A percentile compares a stretch with the other conserved stretches of the same genome.
Evolutionary conservation across 2,797 vertebrate species (phyloP).

Genomic region (Melanotaenia trifasciata): DNA sequence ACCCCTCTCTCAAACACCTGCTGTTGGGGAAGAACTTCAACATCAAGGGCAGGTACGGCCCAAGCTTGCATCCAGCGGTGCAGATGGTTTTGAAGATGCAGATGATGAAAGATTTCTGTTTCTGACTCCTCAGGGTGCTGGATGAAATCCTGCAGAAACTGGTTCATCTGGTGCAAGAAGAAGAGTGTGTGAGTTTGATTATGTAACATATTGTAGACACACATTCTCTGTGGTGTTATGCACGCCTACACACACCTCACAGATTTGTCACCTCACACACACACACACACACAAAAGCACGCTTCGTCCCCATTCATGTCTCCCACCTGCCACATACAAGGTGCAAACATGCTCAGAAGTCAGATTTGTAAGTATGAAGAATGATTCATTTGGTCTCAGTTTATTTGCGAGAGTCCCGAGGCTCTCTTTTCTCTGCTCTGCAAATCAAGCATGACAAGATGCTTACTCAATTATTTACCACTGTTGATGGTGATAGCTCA

Average conservation of each 20-base stretch:
- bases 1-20: constrained; percentile 91
- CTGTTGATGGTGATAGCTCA: constrained; percentile 64
- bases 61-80: not conserved
- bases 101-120: constrained; percentile 59
- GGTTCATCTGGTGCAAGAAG: constrained; percentile 92
- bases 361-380: constrained; percentile 24
- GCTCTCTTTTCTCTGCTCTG: constrained; percentile 46
- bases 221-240: constrained; percentile 32
- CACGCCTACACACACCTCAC: constrained; percentile 48
- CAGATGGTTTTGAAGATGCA: constrained; percentile 53
- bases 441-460: constrained; percentile 71
- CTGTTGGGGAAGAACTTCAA: constrained; percentile 94
- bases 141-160: constrained; percentile 92
- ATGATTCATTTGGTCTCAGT: constrained; percentile 61
- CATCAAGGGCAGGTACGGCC: constrained; percentile 90
- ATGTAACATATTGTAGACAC: constrained; percentile 60
- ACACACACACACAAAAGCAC: constrained; percentile 3
- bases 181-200: constrained; percentile 91
- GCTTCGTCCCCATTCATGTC: constrained; percentile 29
- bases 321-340: constrained; percentile 48
- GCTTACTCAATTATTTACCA: constrained; percentile 73
- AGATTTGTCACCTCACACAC: constrained; percentile 31
- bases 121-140: constrained; percentile 84
- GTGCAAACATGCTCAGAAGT: constrained; percentile 41
- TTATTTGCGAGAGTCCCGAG: constrained; percentile 48